Evolutionary conservation across 64 coral and sea anemone species (phyloP), one percentile per base, ranked within the genome.

Genomic region (Montipora efflorescens): DNA sequence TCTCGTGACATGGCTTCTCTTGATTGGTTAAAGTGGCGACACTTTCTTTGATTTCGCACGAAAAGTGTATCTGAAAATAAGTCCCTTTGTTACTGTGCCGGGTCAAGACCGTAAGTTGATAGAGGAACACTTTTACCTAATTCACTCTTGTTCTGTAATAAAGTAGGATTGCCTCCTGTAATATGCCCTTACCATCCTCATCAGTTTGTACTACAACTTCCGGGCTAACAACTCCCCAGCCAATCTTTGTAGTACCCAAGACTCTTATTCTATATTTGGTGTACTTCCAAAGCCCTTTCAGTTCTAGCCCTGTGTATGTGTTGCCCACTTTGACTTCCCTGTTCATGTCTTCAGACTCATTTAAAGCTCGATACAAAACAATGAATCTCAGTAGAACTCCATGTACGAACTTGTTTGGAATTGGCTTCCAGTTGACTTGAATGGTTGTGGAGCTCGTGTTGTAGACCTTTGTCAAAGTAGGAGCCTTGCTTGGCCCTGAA

Each of bases 371-470:
- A 67, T 95, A 98, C 46, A 98, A 53, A 28, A 98, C 83, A 5
- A 79, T 74, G 73, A 91, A 98, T 9, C 97, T 94, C 2, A 88
- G 44, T 50, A 98, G 88, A 22, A 89, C 71, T 19, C 97, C 97
- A 72, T 98, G 97, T 3, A 90, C 57, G 59, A 88, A 84, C 7
- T 78, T 23, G 16, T 19, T 44, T 5, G 91, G 71, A 18, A 98
- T 79, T 7, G 28, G 4, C 18, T 75, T 57, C 97, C 97, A 98
- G 64, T 83, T 87, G 1, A 98, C 82, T 46, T 71, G 73, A 22
- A 96, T 79, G 46, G 88, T 96, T n/a, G 91, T 98, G 12, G 97
- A 96, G 61, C 94, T 98, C 16, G 91, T 91, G 80, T 95, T 94
- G 36, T 84, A 77, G 53, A 91, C 75, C 7, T 25, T 14, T 1